These are phyloP conservation scores for Syngnathus scovelli DNA, from an alignment of 2,113 vertebrate species.

Conservation along the genomic window DNA sequence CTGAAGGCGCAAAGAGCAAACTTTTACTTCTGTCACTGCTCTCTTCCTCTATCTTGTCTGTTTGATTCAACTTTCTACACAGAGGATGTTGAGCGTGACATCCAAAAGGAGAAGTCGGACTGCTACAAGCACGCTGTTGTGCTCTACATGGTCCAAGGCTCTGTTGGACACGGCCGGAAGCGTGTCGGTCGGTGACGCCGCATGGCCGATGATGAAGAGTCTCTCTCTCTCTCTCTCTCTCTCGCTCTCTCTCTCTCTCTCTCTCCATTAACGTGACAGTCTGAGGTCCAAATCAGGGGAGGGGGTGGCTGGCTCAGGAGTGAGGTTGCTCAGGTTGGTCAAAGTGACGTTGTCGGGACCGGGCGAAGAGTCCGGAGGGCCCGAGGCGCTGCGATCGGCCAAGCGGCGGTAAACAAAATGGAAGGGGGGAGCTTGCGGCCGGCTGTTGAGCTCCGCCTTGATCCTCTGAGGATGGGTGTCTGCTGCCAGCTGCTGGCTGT, in stretches of 20 bases:
- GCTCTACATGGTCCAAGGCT: not conserved
- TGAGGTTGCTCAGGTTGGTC: slow-evolving; percentile 26
- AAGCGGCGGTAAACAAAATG: slow-evolving; percentile 86
- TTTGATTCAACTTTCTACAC: slow-evolving; percentile 24
- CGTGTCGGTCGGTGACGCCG: not conserved
- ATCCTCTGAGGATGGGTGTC: slow-evolving; percentile 95
- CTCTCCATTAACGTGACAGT: slow-evolving; percentile 16
- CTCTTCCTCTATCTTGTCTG: slow-evolving; percentile 35
- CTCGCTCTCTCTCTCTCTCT: not conserved
- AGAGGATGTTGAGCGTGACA: slow-evolving; percentile 13
- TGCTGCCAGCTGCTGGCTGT: slow-evolving; percentile 86
- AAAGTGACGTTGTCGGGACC: slow-evolving; percentile 11
- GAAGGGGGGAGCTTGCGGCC: slow-evolving; percentile 76
- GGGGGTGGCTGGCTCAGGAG: not conserved
- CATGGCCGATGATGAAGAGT: too few species aligned
- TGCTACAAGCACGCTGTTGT: not conserved
- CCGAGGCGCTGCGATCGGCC: slow-evolving; percentile 38
- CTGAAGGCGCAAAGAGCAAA: slow-evolving; percentile 20
- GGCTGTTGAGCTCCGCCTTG: slow-evolving; percentile 90
- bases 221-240: too few species aligned
- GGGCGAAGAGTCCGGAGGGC: slow-evolving; percentile 9
- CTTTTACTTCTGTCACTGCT: slow-evolving; percentile 45
- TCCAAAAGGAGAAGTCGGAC: slow-evolving; percentile 46
- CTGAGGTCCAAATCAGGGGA: slow-evolving; percentile 3
- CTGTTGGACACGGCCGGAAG: not conserved